Conservation (phyloP, 2,113 vertebrate genomes). For the Hyperopisus bebe region DNA sequence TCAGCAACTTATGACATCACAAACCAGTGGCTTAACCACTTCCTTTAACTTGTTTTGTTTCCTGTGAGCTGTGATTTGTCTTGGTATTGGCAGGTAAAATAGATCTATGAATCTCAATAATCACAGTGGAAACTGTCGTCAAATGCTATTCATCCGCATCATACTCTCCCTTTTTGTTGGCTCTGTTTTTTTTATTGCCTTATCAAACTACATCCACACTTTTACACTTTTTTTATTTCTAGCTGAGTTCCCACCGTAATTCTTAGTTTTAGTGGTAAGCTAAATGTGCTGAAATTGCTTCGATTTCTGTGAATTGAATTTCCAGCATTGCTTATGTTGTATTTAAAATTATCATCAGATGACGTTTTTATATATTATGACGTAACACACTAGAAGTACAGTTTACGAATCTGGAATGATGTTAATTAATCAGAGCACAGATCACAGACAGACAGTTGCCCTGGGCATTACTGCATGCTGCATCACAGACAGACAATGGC, state of each 20-base stretch:
- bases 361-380: not conserved
- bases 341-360: not conserved
- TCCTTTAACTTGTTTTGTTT: slow-evolving; percentile 39
- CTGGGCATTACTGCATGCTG: no score
- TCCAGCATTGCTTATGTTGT: not conserved
- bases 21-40: slow-evolving; percentile 40
- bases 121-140: not conserved
- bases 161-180: not conserved
- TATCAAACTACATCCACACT: not conserved
- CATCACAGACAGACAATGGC: no score
- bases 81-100: not conserved
- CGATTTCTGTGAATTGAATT: not conserved
- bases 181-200: not conserved
- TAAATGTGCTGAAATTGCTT: not conserved
- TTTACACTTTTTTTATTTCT: not conserved
- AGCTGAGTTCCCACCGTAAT: not conserved
- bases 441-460: no score
- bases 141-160: not conserved
- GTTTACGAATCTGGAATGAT: not conserved
- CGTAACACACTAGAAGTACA: not conserved
- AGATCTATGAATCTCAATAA: not conserved
- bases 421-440: not conserved
- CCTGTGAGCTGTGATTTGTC: slow-evolving; percentile 53
- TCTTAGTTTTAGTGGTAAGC: not conserved
- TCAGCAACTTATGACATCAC: not conserved